phyloP scores from a whole-genome alignment of 2,888 invertebrate genomes.

The Cosmia pyralina region DNA sequence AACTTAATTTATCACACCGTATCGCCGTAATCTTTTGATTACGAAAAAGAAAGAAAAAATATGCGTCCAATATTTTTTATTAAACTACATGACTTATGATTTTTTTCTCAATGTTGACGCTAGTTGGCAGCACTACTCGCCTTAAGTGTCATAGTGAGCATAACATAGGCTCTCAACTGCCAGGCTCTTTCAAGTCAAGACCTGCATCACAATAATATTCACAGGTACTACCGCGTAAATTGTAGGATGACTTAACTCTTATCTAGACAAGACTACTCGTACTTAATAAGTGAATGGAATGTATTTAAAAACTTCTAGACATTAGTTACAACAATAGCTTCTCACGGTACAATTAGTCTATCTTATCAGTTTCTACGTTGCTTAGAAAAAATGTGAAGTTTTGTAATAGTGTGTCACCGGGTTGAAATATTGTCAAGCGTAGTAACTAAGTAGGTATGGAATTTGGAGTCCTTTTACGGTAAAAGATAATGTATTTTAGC shows the following conservation, averaged over 20 bases:
- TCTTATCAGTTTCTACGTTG: conserved; percentile 24
- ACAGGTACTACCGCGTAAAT: not conserved
- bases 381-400: conserved; percentile 15
- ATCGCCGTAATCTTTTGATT: too few relatives aligned
- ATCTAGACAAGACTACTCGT: not conserved
- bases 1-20: too few relatives aligned
- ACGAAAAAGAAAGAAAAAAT: too few relatives aligned
- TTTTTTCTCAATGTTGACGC: too few relatives aligned
- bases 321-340: conserved; percentile 27
- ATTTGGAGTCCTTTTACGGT: not conserved
- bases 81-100: too few relatives aligned
- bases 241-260: not conserved
- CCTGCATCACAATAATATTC: too few relatives aligned
- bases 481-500: not conserved
- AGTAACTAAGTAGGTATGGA: too few relatives aligned
- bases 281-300: conserved; percentile 29
- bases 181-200: too few relatives aligned
- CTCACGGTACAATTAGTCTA: conserved; percentile 24
- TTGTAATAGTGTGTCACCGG: conserved; percentile 18
- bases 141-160: too few relatives aligned
- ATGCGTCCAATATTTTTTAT: too few relatives aligned
- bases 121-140: too few relatives aligned
- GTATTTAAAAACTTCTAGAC: not conserved
- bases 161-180: too few relatives aligned
- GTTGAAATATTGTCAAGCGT: not conserved